These are phyloP conservation scores for Nannoperca australis DNA, from an alignment of 2,797 vertebrate species.

Conservation along the genomic window DNA sequence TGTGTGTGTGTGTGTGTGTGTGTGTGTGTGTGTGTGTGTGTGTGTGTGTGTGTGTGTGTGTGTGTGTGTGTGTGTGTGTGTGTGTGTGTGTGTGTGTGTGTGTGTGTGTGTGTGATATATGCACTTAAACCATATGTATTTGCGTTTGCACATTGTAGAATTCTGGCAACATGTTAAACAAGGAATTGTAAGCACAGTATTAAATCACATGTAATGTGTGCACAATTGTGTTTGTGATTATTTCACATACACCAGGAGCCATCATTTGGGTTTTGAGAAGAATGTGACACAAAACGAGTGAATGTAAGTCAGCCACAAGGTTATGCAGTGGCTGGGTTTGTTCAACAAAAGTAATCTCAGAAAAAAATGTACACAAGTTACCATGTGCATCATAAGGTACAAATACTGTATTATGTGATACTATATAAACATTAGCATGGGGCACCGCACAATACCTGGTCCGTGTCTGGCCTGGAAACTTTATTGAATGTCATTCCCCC, in stretches of 20 bases:
- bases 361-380: background rate
- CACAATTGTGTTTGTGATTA: slow-evolving; percentile 4
- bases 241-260: background rate
- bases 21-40: no score
- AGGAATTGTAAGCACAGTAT: slow-evolving; percentile 6
- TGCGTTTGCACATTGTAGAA: background rate
- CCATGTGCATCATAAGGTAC: background rate
- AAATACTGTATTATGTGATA: background rate
- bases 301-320: background rate
- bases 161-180: slow-evolving; percentile 5
- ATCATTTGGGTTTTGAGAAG: background rate
- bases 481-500: background rate
- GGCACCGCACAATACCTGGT: background rate
- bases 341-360: background rate
- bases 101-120: background rate
- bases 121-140: background rate
- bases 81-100: background rate
- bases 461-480: background rate
- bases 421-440: background rate
- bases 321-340: background rate
- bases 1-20: no score
- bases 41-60: no score
- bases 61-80: slow-evolving; percentile 8
- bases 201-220: background rate
- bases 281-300: background rate